Percentiles rank a stretch among this genome's conserved stretches.
phyloP scores from a whole-genome alignment of 2,888 invertebrate genomes.

The Lampropteryx suffumata region DNA sequence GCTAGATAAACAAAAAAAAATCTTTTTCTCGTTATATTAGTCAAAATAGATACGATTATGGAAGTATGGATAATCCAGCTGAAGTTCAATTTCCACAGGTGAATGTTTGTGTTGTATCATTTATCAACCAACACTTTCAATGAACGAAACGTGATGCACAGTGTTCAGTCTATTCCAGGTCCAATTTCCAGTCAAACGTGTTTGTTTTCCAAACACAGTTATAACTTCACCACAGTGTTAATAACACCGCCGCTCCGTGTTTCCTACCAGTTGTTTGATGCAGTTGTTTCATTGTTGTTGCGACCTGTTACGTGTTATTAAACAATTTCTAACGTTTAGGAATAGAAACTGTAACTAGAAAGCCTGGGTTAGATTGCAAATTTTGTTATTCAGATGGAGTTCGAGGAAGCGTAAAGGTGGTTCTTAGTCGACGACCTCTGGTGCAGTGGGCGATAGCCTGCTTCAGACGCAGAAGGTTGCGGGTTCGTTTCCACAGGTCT shows the following conservation, averaged over 20 bases:
- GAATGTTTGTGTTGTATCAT: background rate
- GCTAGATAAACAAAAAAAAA: too few species aligned
- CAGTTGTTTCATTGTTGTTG: slow-evolving; percentile 17
- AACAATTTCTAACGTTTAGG: slow-evolving; percentile 7
- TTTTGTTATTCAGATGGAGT: too few species aligned
- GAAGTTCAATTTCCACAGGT: slow-evolving; percentile 3
- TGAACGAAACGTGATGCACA: slow-evolving; percentile 14
- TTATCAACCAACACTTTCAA: slow-evolving; percentile 10
- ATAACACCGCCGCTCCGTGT: slow-evolving; percentile 24
- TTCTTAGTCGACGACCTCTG: too few species aligned
- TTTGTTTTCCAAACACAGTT: slow-evolving; percentile 37
- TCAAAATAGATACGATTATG: too few species aligned
- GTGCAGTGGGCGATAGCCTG: too few species aligned
- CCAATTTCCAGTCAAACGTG: slow-evolving; percentile 35
- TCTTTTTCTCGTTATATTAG: too few species aligned
- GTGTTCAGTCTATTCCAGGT: slow-evolving; percentile 27
- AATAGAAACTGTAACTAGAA: background rate
- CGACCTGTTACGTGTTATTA: slow-evolving; percentile 11
- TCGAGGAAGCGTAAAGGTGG: too few species aligned
- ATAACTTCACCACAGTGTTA: slow-evolving; percentile 26
- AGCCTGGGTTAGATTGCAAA: too few species aligned
- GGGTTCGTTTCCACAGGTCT: too few species aligned
- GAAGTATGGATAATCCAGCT: background rate
- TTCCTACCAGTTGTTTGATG: slow-evolving; percentile 17
- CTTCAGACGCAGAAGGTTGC: too few species aligned